Evolutionary conservation across 2,888 invertebrate genomes (phyloP), one percentile per base, ranked within the genome.

Genomic region (Nemoura dubitans): DNA sequence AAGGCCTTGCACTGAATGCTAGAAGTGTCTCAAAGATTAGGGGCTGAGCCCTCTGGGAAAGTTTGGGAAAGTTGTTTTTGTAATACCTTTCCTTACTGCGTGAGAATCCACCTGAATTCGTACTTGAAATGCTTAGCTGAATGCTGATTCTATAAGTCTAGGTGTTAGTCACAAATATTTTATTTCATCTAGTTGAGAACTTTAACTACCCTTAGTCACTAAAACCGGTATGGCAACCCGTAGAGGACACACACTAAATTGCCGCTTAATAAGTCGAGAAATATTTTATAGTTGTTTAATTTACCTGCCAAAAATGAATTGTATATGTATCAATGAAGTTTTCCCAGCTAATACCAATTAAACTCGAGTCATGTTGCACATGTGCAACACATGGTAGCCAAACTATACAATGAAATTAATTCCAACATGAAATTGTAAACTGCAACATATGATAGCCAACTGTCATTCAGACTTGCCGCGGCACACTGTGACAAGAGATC

Each of bases 51-150:
- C 28, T 78, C 78, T 78, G 78, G 27, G 78, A 83, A 83, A 83
- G 83, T 83, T 83, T 42, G 29, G 30, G 81, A 81, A 81, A 81
- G 81, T 81, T 81, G 30, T 29, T 29, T 81, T 29, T 14, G 28
- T 81, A 81, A 81, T 81, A 81, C 81, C 81, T 81, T 81, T 81
- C 81, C 59, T n/a, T 59, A 59, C 59, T 59, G 16, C 59, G 21
- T 59, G 59, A 59, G 21, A 59, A 59, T 59, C 59, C 59, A 59
- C 59, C 59, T 59, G 59, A 59, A 59, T 59, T 59, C 59, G 10
- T 59, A 21, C 59, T 21, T 21, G 59, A 59, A 59, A 59, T 59
- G 59, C 59, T 59, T 59, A 59, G 59, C 59, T 59, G 59, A 59
- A 59, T 59, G 59, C 59, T 59, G 59, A 59, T 59, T 59, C 59